Percentiles rank a stretch among this genome's conserved stretches.
These are phyloP conservation scores for Dichetophora obliterata DNA, from an alignment of 2,888 invertebrate genomes.

Conservation along the genomic window DNA sequence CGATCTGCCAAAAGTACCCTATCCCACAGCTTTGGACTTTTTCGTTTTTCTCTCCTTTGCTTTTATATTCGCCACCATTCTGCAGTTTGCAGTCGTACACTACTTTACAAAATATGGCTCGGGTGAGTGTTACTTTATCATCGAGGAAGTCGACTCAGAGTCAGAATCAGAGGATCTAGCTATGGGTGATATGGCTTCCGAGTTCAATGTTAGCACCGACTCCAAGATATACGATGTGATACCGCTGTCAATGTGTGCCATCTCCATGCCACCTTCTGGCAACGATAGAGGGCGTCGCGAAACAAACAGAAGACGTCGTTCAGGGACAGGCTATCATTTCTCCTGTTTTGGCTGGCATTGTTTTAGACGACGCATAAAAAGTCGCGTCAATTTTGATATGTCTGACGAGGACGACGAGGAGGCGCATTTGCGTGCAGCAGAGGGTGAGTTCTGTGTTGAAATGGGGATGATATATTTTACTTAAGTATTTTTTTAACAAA, in stretches of 20 bases:
- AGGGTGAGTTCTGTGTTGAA: conserved; percentile 48
- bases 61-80: conserved; percentile 84
- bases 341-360: conserved; percentile 57
- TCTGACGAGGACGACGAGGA: conserved; percentile 65
- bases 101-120: conserved; percentile 88
- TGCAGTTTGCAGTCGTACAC: conserved; percentile 87
- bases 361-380: conserved; percentile 48
- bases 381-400: conserved; percentile 47
- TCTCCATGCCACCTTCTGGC: conserved; percentile 65
- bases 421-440: conserved; percentile 60
- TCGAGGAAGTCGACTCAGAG: conserved; percentile 75
- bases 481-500: conserved; percentile 6
- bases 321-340: conserved; percentile 47
- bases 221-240: conserved; percentile 74
- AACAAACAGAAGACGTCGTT: conserved; percentile 69
- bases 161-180: conserved; percentile 71
- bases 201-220: conserved; percentile 62
- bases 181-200: conserved; percentile 55
- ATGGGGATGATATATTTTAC: background rate
- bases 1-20: conserved; percentile 86
- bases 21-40: conserved; percentile 88
- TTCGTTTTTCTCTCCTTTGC: conserved; percentile 86
- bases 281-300: conserved; percentile 13
- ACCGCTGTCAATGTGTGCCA: conserved; percentile 74
- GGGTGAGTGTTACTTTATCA: conserved; percentile 82